A percentile compares a stretch with the other conserved stretches of the same genome.
phyloP scores from a whole-genome alignment of 2,797 vertebrate genomes.

The Furcifer pardalis region DNA sequence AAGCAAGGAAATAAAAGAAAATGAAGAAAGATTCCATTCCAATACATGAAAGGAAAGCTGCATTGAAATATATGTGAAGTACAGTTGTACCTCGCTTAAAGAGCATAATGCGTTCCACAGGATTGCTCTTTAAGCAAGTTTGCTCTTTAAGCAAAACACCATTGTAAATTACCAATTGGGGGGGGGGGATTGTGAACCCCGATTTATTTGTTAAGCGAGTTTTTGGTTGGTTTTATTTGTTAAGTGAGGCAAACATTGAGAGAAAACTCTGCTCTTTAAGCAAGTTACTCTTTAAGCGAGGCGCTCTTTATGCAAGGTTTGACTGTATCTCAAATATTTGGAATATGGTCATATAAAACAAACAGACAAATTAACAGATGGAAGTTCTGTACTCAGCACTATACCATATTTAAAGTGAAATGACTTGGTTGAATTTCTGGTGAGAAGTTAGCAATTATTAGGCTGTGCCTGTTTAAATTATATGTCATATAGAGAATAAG shows the following conservation, averaged over 20 bases:
- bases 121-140: no score
- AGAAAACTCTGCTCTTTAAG: no score
- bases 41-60: not conserved
- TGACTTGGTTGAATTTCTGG: not conserved
- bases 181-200: no score
- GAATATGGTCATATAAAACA: not conserved
- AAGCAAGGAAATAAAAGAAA: not conserved
- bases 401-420: constrained; percentile 10
- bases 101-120: no score
- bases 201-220: no score
- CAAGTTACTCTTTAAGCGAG: no score
- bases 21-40: not conserved
- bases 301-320: no score
- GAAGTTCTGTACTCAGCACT: constrained; percentile 14
- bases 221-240: no score
- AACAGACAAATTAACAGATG: not conserved
- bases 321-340: constrained; percentile 10
- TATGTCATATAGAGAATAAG: constrained; percentile 35
- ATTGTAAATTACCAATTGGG: no score
- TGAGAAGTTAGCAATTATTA: constrained; percentile 26
- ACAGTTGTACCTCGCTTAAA: no score
- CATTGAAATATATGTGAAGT: not conserved
- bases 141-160: no score
- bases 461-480: not conserved
- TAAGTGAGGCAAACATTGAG: no score